A percentile compares a stretch with the other conserved stretches of the same genome.
Evolutionary conservation across 92 coral and sea anemone genomes (phyloP).

Genomic region (Isaurus tuberculatus): DNA sequence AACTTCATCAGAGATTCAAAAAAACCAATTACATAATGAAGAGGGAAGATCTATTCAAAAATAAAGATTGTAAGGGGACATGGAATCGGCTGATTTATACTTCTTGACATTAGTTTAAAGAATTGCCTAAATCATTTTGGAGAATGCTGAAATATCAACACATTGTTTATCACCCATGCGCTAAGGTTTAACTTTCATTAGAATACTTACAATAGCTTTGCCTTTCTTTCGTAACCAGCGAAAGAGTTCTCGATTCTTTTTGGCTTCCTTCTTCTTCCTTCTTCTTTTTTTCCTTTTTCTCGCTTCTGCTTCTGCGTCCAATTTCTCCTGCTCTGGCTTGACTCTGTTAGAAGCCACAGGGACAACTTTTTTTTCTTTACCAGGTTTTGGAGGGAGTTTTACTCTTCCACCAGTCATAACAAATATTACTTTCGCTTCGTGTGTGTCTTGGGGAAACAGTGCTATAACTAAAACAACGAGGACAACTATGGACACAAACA

Average conservation of each 20-base stretch:
- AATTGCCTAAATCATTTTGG: too few species aligned
- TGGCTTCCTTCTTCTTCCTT: conserved; percentile 29
- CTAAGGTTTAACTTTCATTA: background rate
- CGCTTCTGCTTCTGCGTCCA: conserved; percentile 6
- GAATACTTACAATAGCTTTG: background rate
- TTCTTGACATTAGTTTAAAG: too few species aligned
- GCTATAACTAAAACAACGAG: conserved; percentile 55
- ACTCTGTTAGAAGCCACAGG: background rate
- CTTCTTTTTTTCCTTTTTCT: conserved; percentile 40
- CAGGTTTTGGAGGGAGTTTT: background rate
- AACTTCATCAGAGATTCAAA: background rate
- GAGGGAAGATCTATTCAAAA: too few species aligned
- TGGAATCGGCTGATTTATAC: too few species aligned
- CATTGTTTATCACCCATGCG: background rate
- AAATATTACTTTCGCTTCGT: conserved; percentile 65
- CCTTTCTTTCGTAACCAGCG: conserved; percentile 51
- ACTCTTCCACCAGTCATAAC: conserved; percentile 71
- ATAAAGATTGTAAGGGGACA: too few species aligned
- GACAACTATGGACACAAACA: background rate
- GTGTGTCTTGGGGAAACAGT: conserved; percentile 73
- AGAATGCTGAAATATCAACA: background rate
- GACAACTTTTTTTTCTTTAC: background rate
- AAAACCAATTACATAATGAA: too few species aligned
- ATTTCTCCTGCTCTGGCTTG: background rate
- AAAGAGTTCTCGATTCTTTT: conserved; percentile 31